Evolutionary conservation across 2,113 vertebrate genomes (phyloP).

Genomic region (Cephalopholis sonnerati): DNA sequence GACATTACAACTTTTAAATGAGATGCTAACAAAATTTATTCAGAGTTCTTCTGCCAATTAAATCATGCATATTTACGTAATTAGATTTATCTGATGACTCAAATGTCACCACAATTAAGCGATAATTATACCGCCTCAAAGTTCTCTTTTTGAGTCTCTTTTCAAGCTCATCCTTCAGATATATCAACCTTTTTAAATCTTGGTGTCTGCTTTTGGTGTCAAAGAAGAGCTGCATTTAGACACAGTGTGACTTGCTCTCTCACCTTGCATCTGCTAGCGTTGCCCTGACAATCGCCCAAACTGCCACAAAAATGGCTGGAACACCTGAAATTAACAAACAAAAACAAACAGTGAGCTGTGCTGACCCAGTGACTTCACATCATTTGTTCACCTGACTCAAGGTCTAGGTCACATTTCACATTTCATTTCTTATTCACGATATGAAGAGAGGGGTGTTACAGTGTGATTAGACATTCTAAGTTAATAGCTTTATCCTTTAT

Average conservation of each 20-base stretch:
- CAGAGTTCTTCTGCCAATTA: not conserved
- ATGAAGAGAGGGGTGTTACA: not conserved
- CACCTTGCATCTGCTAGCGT: conserved; percentile 89
- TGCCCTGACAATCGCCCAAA: conserved; percentile 90
- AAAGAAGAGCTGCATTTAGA: no score
- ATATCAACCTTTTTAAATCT: not conserved
- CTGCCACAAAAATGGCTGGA: conserved; percentile 88
- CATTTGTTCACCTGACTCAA: not conserved
- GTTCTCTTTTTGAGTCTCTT: not conserved
- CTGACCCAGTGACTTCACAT: not conserved
- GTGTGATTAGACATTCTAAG: not conserved
- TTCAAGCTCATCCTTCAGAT: not conserved
- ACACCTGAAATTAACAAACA: conserved; percentile 84
- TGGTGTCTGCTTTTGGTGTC: not conserved
- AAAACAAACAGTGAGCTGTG: conserved; percentile 1
- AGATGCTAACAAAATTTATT: not conserved
- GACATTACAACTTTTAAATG: not conserved
- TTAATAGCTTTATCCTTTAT: not conserved
- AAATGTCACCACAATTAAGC: conserved; percentile 54
- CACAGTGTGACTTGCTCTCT: conserved; percentile 38
- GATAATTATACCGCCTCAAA: not conserved
- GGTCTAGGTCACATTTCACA: not conserved
- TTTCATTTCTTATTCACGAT: not conserved
- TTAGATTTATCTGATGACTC: conserved; percentile 6
- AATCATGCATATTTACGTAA: not conserved